A percentile compares a stretch with the other conserved stretches of the same genome.
These are phyloP conservation scores for Tyria jacobaeae DNA, from an alignment of 2,888 invertebrate species.

Conservation along the genomic window DNA sequence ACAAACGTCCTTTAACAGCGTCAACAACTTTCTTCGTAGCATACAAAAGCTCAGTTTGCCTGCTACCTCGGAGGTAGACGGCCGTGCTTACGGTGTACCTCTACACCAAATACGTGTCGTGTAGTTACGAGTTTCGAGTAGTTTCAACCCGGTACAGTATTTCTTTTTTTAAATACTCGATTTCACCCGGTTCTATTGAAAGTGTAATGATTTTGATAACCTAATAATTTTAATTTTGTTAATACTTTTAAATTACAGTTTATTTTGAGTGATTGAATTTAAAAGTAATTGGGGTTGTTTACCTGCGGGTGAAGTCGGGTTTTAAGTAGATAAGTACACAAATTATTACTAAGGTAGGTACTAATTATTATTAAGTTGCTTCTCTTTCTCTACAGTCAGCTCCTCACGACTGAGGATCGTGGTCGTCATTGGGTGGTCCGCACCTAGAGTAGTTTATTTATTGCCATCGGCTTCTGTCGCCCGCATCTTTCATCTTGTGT, in stretches of 20 bases:
- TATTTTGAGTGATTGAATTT: neutral
- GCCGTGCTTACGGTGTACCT: slow-evolving; percentile 26
- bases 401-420: no score
- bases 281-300: slow-evolving; percentile 10
- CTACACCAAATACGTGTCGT: slow-evolving; percentile 22
- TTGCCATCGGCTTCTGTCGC: no score
- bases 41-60: slow-evolving; percentile 46
- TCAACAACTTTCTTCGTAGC: slow-evolving; percentile 47
- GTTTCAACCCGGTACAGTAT: slow-evolving; percentile 46
- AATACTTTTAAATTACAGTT: neutral
- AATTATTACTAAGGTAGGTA: neutral
- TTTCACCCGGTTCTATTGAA: slow-evolving; percentile 32
- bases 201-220: slow-evolving; percentile 4
- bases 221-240: neutral
- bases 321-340: slow-evolving; percentile 15
- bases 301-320: slow-evolving; percentile 44
- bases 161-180: slow-evolving; percentile 20
- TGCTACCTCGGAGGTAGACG: slow-evolving; percentile 29
- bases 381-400: no score
- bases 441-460: no score
- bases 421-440: no score
- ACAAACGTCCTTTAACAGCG: slow-evolving; percentile 20
- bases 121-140: slow-evolving; percentile 30
- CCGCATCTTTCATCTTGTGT: no score
- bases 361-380: no score